Evolutionary conservation across 1,140 invertebrate genomes (phyloP).

Genomic region (Charaxes varanes): DNA sequence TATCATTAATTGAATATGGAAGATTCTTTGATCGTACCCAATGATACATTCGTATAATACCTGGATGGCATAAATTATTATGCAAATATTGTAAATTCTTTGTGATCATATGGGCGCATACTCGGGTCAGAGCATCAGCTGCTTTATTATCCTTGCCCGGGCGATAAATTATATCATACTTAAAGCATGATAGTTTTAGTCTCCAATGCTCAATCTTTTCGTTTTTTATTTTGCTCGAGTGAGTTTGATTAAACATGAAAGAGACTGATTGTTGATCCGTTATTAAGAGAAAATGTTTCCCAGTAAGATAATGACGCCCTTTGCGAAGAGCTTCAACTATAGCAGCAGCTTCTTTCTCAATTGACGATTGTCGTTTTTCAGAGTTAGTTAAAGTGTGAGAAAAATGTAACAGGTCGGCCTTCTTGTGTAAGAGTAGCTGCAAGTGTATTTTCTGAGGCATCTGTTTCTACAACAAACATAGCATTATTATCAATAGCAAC

Average conservation of each 20-base stretch:
- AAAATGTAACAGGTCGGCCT: conserved; percentile 22
- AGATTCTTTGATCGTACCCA: conserved; percentile 28
- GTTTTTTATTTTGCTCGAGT: conserved; percentile 27
- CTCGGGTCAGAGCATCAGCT: conserved; percentile 19
- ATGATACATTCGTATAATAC: conserved; percentile 19
- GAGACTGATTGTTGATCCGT: conserved; percentile 18
- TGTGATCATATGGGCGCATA: conserved; percentile 13
- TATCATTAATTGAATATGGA: conserved; percentile 28
- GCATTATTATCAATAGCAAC: conserved; percentile 8
- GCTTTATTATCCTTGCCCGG: conserved; percentile 18
- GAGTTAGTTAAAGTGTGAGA: conserved; percentile 24
- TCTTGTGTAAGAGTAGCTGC: too few species aligned
- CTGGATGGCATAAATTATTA: conserved; percentile 15
- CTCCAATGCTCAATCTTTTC: conserved; percentile 28
- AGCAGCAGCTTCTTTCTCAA: conserved; percentile 27
- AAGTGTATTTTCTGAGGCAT: conserved; percentile 54
- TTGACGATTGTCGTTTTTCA: too few species aligned
- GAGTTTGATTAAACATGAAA: too few species aligned
- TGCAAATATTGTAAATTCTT: conserved; percentile 4
- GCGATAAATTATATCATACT: conserved; percentile 25
- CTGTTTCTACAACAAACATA: conserved; percentile 49
- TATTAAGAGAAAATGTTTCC: conserved; percentile 21
- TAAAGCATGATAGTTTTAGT: conserved; percentile 21
- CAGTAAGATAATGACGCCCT: too few species aligned
- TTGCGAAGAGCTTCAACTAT: conserved; percentile 16